Evolutionary conservation across 2,113 vertebrate species (phyloP), one percentile per base, ranked within the genome.

Genomic region (Notiomystis cincta): DNA sequence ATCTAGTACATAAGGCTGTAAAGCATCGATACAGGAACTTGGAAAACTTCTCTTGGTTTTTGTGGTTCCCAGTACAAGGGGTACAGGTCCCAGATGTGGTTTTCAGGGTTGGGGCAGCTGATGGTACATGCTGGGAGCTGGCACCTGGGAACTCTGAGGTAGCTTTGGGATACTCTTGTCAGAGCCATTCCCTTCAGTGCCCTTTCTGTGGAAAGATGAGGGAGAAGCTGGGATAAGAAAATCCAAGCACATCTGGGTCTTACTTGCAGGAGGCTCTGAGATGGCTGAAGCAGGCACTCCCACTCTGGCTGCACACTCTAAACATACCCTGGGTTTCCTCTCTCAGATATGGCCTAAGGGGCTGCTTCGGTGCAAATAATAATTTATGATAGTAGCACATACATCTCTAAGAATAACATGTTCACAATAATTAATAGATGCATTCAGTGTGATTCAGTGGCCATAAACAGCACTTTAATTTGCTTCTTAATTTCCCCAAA

Each of bases 401-500:
- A 58, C 19, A 67, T 81, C 40, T 92, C 23, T 30, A 77, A 48
- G 45, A 86, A 88, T 82, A 77, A 45, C 27, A 31, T 71, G 42
- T 72, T 81, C 18, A 15, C 84, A 50, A 51, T 77, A 76, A 94
- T 92, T 94, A 95, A 80, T 92, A 87, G 19, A 56, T 57, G 64
- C 37, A 92, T 75, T 82, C 69, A 84, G 77, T 18, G 69, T 67
- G 38, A 78, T 89, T 66, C 64, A 54, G 16, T 6, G 1, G 56
- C n/a, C 73, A 69, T 75, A 91, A 94, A 87, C 37, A 85, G 40
- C 50, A 77, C n/a, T 93, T 96, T 56, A 75, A 71, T 79, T 91
- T 82, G 57, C 80, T 91, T 78, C 64, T 66, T 87, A n/a, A 86
- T 91, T 94, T 91, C 64, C 87, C 58, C 4, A 1, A 79, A 94